phyloP scores from a whole-genome alignment of 2,113 vertebrate species.

The zebrafish (Danio rerio) region GRCz12tu NC_133178.1:51292001-51292500 shows the following conservation, averaged over 20 bases:
- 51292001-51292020: slow-evolving; percentile 32
- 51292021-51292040: slow-evolving; percentile 46
- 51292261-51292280: neutral
- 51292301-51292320: neutral
- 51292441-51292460: no score
- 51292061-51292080: slow-evolving; percentile 19
- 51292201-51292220: neutral
- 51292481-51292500: no score
- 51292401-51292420: no score
- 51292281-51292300: neutral
- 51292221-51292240: neutral
- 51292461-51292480: no score
- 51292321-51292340: no score
- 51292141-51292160: neutral
- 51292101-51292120: neutral
- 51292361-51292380: no score
- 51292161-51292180: neutral
- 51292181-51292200: slow-evolving; percentile 1
- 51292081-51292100: neutral
- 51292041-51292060: slow-evolving; percentile 22
- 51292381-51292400: no score
- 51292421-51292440: no score
- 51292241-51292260: neutral
- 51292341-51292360: no score
- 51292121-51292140: slow-evolving; percentile 21